A percentile compares a stretch with the other conserved stretches of the same genome.
Evolutionary conservation across 2,888 invertebrate genomes (phyloP).

Genomic region (Notocelia uddmanniana): DNA sequence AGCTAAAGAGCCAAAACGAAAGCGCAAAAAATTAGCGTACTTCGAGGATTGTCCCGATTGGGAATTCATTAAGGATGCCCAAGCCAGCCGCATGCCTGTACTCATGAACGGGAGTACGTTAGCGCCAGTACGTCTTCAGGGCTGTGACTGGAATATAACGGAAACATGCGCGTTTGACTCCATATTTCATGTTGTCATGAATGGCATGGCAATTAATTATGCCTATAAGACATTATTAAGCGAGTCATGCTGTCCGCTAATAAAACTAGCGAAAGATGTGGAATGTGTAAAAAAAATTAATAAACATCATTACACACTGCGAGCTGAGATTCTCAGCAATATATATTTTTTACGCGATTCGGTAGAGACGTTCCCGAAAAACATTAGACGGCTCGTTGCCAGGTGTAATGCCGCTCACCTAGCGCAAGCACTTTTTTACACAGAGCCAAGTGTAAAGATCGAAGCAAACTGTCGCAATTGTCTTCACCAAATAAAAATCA

Average conservation of each 20-base stretch:
- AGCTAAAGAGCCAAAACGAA: neutral
- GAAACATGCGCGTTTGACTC: conserved; percentile 24
- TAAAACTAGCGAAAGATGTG: neutral
- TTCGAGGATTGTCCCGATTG: conserved; percentile 27
- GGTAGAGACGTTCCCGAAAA: neutral
- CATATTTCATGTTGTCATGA: conserved; percentile 20
- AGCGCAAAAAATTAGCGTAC: neutral
- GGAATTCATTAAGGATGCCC: conserved; percentile 19
- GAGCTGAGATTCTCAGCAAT: neutral
- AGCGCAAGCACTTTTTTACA: neutral
- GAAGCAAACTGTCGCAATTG: neutral
- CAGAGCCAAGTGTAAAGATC: neutral
- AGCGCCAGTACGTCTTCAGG: neutral
- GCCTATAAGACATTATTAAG: neutral
- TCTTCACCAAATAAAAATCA: no score
- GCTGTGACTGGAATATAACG: neutral
- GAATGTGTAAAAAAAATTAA: no score
- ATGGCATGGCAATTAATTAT: neutral
- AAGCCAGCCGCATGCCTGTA: neutral
- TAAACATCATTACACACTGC: neutral
- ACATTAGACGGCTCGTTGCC: neutral
- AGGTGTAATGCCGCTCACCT: conserved; percentile 11
- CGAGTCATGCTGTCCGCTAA: neutral
- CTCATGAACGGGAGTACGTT: conserved; percentile 13
- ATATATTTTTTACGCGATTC: neutral